Percentiles rank a stretch among this genome's conserved stretches.
Conservation (phyloP, 2,888 invertebrate genomes). For the Formica aserva region DNA sequence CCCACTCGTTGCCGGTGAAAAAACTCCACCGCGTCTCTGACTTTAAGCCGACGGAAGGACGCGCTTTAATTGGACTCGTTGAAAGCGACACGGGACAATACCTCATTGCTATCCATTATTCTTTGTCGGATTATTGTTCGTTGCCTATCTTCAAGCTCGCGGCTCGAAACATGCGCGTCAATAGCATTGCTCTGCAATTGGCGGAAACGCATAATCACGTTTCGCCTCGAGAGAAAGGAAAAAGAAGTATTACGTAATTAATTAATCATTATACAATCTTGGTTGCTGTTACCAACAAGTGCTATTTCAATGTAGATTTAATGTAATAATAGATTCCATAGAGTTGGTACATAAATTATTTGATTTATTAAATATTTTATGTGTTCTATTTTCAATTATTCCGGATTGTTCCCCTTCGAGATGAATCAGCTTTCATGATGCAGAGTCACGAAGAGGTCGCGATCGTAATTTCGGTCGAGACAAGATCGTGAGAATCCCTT, state of each 20-base stretch:
- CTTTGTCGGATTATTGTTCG: slow-evolving; percentile 56
- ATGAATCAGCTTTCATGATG: slow-evolving; percentile 49
- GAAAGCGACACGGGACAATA: slow-evolving; percentile 56
- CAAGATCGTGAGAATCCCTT: slow-evolving; percentile 51
- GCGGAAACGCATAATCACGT: slow-evolving; percentile 4
- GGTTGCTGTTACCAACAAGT: background rate
- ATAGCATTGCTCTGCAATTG: slow-evolving; percentile 15
- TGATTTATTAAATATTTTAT: slow-evolving; percentile 25
- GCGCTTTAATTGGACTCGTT: slow-evolving; percentile 63
- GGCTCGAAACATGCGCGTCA: slow-evolving; percentile 16
- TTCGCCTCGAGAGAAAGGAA: background rate
- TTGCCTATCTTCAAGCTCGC: slow-evolving; percentile 21
- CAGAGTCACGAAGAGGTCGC: slow-evolving; percentile 45
- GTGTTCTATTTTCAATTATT: slow-evolving; percentile 42
- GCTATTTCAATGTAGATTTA: background rate
- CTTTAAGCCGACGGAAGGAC: slow-evolving; percentile 41
- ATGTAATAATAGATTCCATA: background rate
- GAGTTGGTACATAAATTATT: background rate
- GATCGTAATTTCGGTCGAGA: slow-evolving; percentile 60
- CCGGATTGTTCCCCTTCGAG: background rate
- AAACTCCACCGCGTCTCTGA: slow-evolving; percentile 17
- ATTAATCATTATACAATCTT: background rate
- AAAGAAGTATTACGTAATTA: background rate
- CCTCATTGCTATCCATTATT: slow-evolving; percentile 53
- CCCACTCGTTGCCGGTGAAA: slow-evolving; percentile 7